These are phyloP conservation scores for Hyperopisus bebe DNA, from an alignment of 2,113 vertebrate species.

Conservation along the genomic window DNA sequence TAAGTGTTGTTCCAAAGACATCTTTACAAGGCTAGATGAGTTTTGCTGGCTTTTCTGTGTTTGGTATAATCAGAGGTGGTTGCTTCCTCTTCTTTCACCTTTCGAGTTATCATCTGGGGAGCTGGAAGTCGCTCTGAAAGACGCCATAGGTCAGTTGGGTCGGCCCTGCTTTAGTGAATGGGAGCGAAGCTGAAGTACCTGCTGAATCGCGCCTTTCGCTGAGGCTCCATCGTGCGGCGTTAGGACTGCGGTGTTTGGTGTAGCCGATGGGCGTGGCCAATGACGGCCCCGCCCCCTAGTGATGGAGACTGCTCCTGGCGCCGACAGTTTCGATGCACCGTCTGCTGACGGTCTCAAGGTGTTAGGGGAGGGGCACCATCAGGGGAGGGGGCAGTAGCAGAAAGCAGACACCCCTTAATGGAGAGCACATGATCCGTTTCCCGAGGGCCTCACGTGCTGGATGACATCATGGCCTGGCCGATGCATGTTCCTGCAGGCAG, in stretches of 20 bases:
- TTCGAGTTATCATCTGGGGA: conserved; percentile 26
- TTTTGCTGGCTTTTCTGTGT: not conserved
- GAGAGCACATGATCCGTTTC: conserved; percentile 51
- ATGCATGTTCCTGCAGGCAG: not conserved
- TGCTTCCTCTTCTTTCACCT: not conserved
- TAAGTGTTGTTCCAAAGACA: not conserved
- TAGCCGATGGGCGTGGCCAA: not conserved
- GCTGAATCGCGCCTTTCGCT: not conserved
- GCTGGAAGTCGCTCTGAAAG: conserved; percentile 52
- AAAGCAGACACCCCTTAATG: conserved; percentile 52
- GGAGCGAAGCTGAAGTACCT: not conserved
- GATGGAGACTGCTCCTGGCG: not conserved
- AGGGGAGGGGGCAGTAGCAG: conserved; percentile 38
- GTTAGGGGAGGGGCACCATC: not conserved
- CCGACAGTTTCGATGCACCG: not conserved
- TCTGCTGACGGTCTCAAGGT: not conserved
- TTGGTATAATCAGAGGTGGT: not conserved
- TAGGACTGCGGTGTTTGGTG: not conserved
- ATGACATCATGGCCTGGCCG: conserved; percentile 42
- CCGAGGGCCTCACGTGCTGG: conserved; percentile 34
- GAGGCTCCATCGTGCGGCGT: not conserved
- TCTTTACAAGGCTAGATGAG: not conserved
- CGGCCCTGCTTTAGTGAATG: not conserved
- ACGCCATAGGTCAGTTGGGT: conserved; percentile 32
- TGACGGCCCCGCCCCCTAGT: not conserved